A percentile compares a stretch with the other conserved stretches of the same genome.
Conservation (phyloP, 2,797 vertebrate genomes). For the Pelochelys cantorii region DNA sequence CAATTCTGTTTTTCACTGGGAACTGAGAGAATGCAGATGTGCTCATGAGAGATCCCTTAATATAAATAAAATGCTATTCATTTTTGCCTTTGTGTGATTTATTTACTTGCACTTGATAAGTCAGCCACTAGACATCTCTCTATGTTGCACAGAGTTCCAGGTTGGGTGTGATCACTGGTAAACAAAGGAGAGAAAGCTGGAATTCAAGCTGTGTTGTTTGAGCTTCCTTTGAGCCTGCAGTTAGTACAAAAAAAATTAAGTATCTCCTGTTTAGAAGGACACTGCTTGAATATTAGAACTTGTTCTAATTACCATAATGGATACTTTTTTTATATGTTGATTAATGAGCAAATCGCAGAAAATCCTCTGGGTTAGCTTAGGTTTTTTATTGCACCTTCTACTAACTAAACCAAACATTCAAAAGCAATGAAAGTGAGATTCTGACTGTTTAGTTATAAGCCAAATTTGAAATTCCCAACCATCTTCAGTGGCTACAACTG, state of each 20-base stretch:
- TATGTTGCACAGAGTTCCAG: not conserved
- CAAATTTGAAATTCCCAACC: not conserved
- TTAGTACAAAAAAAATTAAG: not conserved
- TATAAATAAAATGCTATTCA: fast-evolving
- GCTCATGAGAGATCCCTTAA: fast-evolving
- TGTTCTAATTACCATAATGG: not conserved
- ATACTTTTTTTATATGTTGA: not conserved
- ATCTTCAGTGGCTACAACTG: not conserved
- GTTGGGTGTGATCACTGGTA: not conserved
- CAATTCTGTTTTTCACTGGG: not conserved
- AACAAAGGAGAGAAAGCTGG: not conserved
- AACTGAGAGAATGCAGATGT: not conserved
- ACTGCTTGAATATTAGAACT: not conserved
- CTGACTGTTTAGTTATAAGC: not conserved
- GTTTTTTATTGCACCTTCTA: not conserved
- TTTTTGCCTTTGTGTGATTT: not conserved
- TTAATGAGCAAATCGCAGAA: not conserved
- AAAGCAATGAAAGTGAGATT: not conserved
- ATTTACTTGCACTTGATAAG: not conserved
- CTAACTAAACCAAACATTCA: not conserved
- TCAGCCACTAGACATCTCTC: not conserved
- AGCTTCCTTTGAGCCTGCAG: not conserved
- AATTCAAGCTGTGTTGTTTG: not conserved
- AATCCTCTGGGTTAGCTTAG: not conserved
- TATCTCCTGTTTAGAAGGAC: not conserved